Conservation (phyloP, 2,797 vertebrate species). For the Petrocephalus schoutedeni region DNA sequence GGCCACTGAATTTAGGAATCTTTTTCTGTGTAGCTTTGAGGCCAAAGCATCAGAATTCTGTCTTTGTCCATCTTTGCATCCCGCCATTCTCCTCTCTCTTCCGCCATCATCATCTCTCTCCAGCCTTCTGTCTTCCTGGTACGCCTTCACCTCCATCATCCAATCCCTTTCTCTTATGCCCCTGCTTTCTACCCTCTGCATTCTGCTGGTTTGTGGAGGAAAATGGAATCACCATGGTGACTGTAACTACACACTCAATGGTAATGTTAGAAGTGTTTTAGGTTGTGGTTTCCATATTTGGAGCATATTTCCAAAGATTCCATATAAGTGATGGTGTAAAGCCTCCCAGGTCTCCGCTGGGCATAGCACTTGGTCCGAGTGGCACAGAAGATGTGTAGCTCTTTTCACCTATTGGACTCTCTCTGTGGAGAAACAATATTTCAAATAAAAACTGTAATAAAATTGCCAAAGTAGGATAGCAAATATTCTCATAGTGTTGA, state of each 20-base stretch:
- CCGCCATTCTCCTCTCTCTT: background rate
- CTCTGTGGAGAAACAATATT: background rate
- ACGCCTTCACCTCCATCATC: background rate
- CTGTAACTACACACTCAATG: background rate
- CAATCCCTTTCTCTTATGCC: background rate
- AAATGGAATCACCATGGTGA: background rate
- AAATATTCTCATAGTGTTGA: background rate
- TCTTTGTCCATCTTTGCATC: background rate
- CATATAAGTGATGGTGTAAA: background rate
- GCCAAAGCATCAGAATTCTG: background rate
- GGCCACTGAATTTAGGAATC: background rate
- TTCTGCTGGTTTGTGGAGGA: background rate
- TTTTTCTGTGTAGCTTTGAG: background rate
- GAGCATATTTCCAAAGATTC: background rate
- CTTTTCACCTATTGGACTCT: background rate
- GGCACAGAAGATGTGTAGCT: background rate
- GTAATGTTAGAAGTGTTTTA: background rate
- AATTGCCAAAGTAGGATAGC: conserved; percentile 37
- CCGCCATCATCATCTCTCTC: background rate
- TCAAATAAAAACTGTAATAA: conserved; percentile 16
- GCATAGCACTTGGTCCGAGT: background rate
- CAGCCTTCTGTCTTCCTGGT: background rate
- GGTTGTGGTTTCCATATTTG: background rate
- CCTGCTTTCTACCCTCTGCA: background rate
- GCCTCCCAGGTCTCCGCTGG: background rate